Base-by-base conservation (phyloP, 2,797 vertebrate genomes). In the Loris lydekkerianus region DNA sequence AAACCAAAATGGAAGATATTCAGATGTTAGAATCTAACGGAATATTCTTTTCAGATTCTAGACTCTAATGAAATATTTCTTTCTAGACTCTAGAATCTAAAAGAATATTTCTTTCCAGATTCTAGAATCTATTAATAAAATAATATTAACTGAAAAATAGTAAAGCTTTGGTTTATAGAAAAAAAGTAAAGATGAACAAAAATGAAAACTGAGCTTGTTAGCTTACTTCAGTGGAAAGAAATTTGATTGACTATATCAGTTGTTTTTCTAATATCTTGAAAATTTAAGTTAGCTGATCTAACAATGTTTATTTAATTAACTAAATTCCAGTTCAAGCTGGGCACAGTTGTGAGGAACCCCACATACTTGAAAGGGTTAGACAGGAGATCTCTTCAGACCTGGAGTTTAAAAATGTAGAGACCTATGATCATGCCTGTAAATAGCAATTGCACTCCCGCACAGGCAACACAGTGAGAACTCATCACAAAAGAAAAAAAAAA, bases 261-360 rank as follows among this genome's bases (percentile, higher is more conserved):
- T 56, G 11, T 84, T 77, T 61, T 61, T 61, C 70, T 37, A 49
- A 60, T 8, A 29, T 70, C 49, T 34, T 70, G 53, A 61, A 88
- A 95, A n/a, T 49, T 53, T 69, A 86, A 69, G 31, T 40, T 78
- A 49, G 40, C n/a, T 29, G 15, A 89, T 76, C 61, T 89, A 60
- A 69, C 83, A 84, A 94, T 89, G 25, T 58, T 65, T 76, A 89
- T 77, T 37, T 25, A 81, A 60, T 77, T 76, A 75, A 82, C 21
- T 82, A 69, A 83, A 89, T 65, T 60, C 29, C 61, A 29, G 11
- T 63, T 15, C 65, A 67, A n/a, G 31, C 65, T 15, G 17, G 65
- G 65, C 17, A n/a, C 5, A 8, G 65, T 67, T 14, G 65, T 67
- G 65, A 67, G 65, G 7, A 67, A 18, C n/a, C 31, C 65, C 31